phyloP scores from a whole-genome alignment of 1,140 invertebrate genomes.

The Platorchestia sp. region DNA sequence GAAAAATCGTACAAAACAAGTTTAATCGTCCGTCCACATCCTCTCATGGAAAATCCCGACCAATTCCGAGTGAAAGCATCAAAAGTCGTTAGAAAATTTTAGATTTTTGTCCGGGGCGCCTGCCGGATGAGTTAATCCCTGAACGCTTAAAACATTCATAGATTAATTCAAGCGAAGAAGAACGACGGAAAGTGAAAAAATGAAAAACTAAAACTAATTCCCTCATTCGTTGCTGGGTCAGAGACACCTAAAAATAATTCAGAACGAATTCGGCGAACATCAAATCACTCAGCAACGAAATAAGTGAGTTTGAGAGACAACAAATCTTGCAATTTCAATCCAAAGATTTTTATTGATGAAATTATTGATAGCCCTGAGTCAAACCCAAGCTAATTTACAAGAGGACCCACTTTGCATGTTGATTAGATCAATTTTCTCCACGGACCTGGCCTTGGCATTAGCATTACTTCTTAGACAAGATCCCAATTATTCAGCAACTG shows the following conservation, averaged over 20 bases:
- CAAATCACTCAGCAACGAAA: not conserved
- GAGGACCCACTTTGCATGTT: not conserved
- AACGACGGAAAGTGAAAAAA: not conserved
- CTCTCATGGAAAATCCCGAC: not conserved
- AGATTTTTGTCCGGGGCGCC: not conserved
- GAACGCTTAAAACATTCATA: not conserved
- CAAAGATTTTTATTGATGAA: not conserved
- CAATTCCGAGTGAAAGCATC: too few relatives aligned
- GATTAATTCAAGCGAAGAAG: not conserved
- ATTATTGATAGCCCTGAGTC: not conserved
- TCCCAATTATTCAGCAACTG: not conserved
- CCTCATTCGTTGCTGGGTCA: not conserved
- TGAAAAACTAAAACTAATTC: not conserved
- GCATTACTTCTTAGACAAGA: not conserved
- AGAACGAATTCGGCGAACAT: not conserved
- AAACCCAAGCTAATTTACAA: not conserved
- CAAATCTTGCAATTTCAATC: not conserved
- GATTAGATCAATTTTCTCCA: not conserved
- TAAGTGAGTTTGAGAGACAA: not conserved
- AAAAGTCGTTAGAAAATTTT: not conserved
- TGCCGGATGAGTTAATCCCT: not conserved
- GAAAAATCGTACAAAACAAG: not conserved
- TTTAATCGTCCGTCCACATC: not conserved
- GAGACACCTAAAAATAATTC: not conserved
- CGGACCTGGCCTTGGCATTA: too few relatives aligned